phyloP scores from a whole-genome alignment of 1,140 invertebrate genomes.

The silkworm (Bombyx mori) region DNA sequence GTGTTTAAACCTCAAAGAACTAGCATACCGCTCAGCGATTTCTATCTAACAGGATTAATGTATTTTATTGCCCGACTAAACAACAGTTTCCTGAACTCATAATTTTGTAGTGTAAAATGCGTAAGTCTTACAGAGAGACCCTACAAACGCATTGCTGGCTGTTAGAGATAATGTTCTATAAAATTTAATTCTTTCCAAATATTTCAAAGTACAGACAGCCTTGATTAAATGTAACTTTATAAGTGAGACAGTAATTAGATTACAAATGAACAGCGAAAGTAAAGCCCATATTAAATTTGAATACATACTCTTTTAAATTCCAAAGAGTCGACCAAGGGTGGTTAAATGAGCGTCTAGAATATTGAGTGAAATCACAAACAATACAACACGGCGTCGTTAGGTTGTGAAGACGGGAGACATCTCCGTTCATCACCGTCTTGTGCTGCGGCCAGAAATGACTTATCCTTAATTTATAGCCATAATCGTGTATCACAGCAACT shows the following conservation, averaged over 20 bases:
- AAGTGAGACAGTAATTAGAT: constrained; percentile 10
- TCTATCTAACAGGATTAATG: not conserved
- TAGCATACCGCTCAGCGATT: constrained; percentile 18
- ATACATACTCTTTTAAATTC: constrained; percentile 9
- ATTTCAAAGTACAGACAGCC: constrained; percentile 20
- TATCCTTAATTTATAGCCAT: constrained; percentile 58
- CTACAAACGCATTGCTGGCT: constrained; percentile 8
- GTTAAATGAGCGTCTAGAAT: constrained; percentile 10
- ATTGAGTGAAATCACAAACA: constrained; percentile 46
- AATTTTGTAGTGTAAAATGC: not conserved
- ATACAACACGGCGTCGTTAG: constrained; percentile 25
- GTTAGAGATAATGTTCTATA: constrained; percentile 17
- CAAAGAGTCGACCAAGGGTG: constrained; percentile 7
- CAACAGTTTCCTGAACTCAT: not conserved
- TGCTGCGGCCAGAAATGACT: constrained; percentile 35
- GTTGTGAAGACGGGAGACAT: constrained; percentile 4
- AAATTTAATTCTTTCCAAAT: constrained; percentile 18
- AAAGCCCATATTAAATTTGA: not conserved
- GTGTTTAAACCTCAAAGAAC: constrained; percentile 8
- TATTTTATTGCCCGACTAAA: not conserved
- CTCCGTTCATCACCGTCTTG: constrained; percentile 16
- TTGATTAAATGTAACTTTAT: constrained; percentile 17
- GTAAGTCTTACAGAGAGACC: constrained; percentile 1
- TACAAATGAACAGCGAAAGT: constrained; percentile 8
- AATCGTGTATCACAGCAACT: constrained; percentile 69